Percentiles rank a stretch among this genome's conserved stretches.
Evolutionary conservation across 1,140 invertebrate genomes (phyloP).

Genomic region (Hylyphantes graminicola): DNA sequence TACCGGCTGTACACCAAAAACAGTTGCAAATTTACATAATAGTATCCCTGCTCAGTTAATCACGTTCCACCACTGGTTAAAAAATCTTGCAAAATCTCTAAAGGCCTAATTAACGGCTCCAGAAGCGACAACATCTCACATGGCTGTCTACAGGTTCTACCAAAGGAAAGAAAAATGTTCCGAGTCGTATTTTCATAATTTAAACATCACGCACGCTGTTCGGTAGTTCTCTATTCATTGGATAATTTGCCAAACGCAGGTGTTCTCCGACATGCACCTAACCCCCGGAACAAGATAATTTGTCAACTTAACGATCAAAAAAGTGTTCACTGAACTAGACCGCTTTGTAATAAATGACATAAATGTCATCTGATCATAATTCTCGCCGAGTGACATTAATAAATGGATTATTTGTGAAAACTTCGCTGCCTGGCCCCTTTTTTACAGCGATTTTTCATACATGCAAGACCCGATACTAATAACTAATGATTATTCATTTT

Average conservation of each 20-base stretch:
- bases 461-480: no score
- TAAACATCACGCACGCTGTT: background rate
- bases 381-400: constrained; percentile 7
- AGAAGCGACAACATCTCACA: no score
- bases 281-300: constrained; percentile 11
- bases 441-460: no score
- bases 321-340: constrained; percentile 9
- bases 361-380: constrained; percentile 24
- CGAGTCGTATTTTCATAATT: background rate
- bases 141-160: background rate
- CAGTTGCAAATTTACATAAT: no score
- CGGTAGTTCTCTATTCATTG: background rate
- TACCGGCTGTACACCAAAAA: no score
- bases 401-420: constrained; percentile 16
- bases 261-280: constrained; percentile 1
- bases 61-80: no score
- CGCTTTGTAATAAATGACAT: constrained; percentile 35
- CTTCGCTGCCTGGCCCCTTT: background rate
- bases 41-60: no score
- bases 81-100: no score
- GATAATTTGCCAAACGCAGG: constrained; percentile 32
- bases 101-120: no score
- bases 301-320: constrained; percentile 35
- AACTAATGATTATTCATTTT: no score
- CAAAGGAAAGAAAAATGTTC: background rate